Conservation (phyloP, 2,888 invertebrate genomes). For the Drosophila acutilabella region DNA sequence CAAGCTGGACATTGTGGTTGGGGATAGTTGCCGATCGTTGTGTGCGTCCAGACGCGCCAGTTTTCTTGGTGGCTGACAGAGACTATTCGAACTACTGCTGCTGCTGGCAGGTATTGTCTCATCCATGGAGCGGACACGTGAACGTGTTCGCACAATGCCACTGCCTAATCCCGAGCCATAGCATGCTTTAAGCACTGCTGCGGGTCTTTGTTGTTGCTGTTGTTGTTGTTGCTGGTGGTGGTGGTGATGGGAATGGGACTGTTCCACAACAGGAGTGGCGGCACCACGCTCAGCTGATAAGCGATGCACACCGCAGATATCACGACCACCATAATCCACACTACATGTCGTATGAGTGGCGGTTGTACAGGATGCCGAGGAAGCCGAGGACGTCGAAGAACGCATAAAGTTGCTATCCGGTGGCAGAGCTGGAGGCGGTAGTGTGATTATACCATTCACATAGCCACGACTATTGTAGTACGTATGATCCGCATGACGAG, state of each 20-base stretch:
- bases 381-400: slow-evolving; percentile 8
- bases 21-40: slow-evolving; percentile 27
- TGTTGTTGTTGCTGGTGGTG: slow-evolving; percentile 14
- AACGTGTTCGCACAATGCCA: slow-evolving; percentile 44
- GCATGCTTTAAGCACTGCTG: slow-evolving; percentile 33
- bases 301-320: slow-evolving; percentile 57
- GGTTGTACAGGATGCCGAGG: slow-evolving; percentile 62
- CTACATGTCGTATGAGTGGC: slow-evolving; percentile 73
- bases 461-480: slow-evolving; percentile 64
- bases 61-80: slow-evolving; percentile 56
- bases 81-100: slow-evolving; percentile 30
- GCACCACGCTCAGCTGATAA: slow-evolving; percentile 16
- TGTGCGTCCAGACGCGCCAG: slow-evolving; percentile 48
- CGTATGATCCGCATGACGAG: slow-evolving; percentile 59
- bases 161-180: slow-evolving; percentile 17
- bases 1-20: slow-evolving; percentile 41
- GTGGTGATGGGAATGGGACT: slow-evolving; percentile 6
- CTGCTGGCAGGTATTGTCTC: slow-evolving; percentile 37
- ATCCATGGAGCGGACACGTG: slow-evolving; percentile 57
- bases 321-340: slow-evolving; percentile 59
- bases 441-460: neutral
- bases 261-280: slow-evolving; percentile 4
- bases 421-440: slow-evolving; percentile 13
- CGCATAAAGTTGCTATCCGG: slow-evolving; percentile 41
- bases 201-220: slow-evolving; percentile 19